phyloP scores from a whole-genome alignment of 1,140 invertebrate species.

The Pentalonia nigronervosa region DNA sequence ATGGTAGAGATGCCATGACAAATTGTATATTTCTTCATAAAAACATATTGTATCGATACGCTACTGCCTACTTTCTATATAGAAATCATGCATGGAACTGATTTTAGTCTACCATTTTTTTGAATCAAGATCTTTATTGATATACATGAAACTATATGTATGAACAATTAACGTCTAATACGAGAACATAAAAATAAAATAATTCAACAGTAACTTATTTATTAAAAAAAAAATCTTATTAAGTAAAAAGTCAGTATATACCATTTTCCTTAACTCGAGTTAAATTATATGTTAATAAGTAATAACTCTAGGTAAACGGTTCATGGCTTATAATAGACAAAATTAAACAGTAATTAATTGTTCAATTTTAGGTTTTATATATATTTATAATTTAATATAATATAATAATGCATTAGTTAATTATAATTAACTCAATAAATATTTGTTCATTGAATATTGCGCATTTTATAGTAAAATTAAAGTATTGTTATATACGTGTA shows the following conservation, averaged over 20 bases:
- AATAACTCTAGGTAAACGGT: not conserved
- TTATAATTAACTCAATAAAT: too few relatives aligned
- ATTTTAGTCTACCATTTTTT: slow-evolving; percentile 34
- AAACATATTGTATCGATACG: slow-evolving; percentile 47
- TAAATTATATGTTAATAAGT: not conserved
- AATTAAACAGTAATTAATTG: not conserved
- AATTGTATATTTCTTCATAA: slow-evolving; percentile 54
- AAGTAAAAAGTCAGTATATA: not conserved
- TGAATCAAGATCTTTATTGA: not conserved
- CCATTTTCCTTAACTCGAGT: not conserved
- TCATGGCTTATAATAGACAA: not conserved
- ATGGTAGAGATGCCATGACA: slow-evolving; percentile 50
- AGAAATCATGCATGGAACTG: slow-evolving; percentile 18
- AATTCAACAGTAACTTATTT: not conserved
- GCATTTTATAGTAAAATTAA: not conserved
- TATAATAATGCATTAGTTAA: too few relatives aligned
- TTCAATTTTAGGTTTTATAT: not conserved
- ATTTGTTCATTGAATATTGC: not conserved
- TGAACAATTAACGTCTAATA: not conserved
- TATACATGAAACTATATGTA: not conserved
- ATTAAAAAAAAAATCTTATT: not conserved
- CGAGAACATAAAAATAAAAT: not conserved
- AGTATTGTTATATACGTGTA: not conserved
- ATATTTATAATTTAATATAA: not conserved
- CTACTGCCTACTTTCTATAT: slow-evolving; percentile 35